Conservation (phyloP, 1,140 invertebrate species). For the Diprion similis region DNA sequence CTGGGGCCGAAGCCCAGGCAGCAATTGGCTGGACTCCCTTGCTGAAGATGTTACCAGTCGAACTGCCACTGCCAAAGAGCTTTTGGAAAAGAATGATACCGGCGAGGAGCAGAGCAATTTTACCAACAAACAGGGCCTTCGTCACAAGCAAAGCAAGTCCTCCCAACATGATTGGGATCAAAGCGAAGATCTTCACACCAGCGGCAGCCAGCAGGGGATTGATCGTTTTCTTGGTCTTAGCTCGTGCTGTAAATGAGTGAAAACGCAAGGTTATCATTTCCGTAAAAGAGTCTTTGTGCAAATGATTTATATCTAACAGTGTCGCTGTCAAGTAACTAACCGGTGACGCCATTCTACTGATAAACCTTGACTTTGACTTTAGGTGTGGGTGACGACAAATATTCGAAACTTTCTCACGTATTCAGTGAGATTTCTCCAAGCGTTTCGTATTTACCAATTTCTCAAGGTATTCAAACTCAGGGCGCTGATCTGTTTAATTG, state of each 20-base stretch:
- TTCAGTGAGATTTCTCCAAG: too few species aligned
- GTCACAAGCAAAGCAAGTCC: conserved; percentile 73
- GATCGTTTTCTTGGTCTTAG: conserved; percentile 76
- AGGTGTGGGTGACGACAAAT: too few species aligned
- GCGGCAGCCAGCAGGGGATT: conserved; percentile 69
- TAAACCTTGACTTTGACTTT: too few species aligned
- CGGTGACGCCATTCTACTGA: too few species aligned
- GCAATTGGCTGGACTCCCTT: conserved; percentile 39
- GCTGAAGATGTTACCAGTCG: conserved; percentile 42
- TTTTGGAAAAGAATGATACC: conserved; percentile 73
- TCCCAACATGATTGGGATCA: conserved; percentile 72
- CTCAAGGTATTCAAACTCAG: too few species aligned
- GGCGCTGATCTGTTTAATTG: too few species aligned
- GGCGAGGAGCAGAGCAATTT: conserved; percentile 75
- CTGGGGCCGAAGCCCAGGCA: conserved; percentile 46
- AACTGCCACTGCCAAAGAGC: conserved; percentile 64
- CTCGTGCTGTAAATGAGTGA: conserved; percentile 65
- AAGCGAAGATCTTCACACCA: conserved; percentile 72
- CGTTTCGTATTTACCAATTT: too few species aligned
- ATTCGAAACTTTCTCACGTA: too few species aligned
- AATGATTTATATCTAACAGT: conserved; percentile 20
- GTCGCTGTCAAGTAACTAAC: conserved; percentile 11
- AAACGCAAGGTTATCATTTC: not conserved
- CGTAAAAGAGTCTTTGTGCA: conserved; percentile 6
- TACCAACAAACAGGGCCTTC: conserved; percentile 77